Base-by-base conservation (phyloP, 2,888 invertebrate genomes). In the Epinotia ramella region DNA sequence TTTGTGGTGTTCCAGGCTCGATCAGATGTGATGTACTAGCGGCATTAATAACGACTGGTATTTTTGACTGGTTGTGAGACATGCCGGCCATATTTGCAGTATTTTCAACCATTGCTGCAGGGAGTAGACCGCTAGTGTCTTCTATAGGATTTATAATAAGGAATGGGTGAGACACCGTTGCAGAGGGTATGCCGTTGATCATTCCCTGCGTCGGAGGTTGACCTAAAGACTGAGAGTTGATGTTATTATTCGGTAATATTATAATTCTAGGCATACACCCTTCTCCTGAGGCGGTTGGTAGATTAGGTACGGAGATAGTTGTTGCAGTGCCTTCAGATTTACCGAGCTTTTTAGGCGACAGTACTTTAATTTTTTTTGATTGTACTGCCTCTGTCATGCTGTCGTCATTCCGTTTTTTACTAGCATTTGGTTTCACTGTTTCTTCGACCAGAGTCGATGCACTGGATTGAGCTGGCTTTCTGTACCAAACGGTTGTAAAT, bases 361-460 rank as follows among this genome's bases (percentile, higher is more conserved):
- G 5, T 11, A 71, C 60, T 20, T 62, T 76, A 56, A 71, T 28
- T 67, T 60, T 66, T 66, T 76, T 76, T 16, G 66, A 2, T 16
- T 24, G 28, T n/a, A 53, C 20, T 13, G 53, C 1, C 7, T 56
- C 20, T 53, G 40, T 28, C 6, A 53, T 40, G 20, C n/a, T 46
- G n/a, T 56, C 11, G 5, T 18, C 59, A 53, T 56, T 66, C 7
- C 71, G 75, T 64, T 76, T 76, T 44, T 44, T 59, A n/a, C 13
- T 57, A 18, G 16, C 18, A 18, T 71, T 60, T 11, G 5, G 7
- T 59, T 49, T n/a, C 0, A 7, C 40, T 24, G 33, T 12, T 13
- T 59, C n/a, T 12, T 49, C 28, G 1, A 16, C 40, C 12, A 28
- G 12, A 2, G 33, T 44, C 3, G 59, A 56, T 56, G 53, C 49